phyloP scores from a whole-genome alignment of 2,888 invertebrate genomes.

The Deladenus siricidicola region DNA sequence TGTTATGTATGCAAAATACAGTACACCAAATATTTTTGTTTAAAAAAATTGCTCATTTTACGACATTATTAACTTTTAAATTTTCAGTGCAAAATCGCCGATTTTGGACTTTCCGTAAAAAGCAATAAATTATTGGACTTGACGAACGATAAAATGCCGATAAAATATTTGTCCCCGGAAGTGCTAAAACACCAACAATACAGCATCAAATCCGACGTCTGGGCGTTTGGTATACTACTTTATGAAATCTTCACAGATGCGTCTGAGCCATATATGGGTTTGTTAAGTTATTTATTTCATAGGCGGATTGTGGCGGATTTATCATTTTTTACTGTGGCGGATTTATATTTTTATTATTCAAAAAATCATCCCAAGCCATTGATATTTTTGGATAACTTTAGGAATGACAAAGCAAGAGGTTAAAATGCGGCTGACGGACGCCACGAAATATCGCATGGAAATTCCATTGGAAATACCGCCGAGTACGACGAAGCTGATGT shows the following conservation, averaged over 20 bases:
- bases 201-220: conserved; percentile 1
- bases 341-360: too few relatives aligned
- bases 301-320: too few relatives aligned
- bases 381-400: not conserved
- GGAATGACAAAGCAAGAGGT: not conserved
- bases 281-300: too few relatives aligned
- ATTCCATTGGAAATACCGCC: not conserved
- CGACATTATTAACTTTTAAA: not conserved
- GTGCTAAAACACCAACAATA: not conserved
- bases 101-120: not conserved
- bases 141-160: not conserved
- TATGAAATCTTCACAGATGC: not conserved
- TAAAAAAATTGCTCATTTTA: too few relatives aligned
- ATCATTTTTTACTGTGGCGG: too few relatives aligned
- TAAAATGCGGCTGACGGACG: not conserved
- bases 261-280: too few relatives aligned
- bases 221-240: not conserved
- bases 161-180: conserved; percentile 1
- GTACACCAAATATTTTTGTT: too few relatives aligned
- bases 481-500: not conserved
- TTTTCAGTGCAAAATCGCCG: not conserved
- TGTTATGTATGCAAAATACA: too few relatives aligned
- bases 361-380: not conserved
- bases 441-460: conserved; percentile 1
- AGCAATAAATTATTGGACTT: not conserved